Evolutionary conservation across 2,113 vertebrate species (phyloP).

Genomic region (Mionectes macconnelli): DNA sequence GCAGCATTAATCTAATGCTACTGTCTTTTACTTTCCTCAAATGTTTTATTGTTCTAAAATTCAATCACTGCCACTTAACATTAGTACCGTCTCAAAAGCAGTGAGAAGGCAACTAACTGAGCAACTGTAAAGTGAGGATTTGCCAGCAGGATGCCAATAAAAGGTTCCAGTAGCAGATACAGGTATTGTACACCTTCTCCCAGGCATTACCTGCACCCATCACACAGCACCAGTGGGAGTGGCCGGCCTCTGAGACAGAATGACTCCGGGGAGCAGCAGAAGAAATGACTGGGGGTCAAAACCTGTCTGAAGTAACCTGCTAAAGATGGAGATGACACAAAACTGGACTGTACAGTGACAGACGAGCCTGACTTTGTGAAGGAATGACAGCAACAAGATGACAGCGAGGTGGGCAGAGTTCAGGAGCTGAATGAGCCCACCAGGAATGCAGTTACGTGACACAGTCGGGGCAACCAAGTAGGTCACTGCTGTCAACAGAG

Average conservation of each 20-base stretch:
- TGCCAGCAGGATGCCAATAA: background rate
- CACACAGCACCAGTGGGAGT: background rate
- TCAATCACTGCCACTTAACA: background rate
- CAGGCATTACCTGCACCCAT: accelerated
- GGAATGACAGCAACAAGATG: background rate
- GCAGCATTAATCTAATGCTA: background rate
- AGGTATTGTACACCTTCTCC: background rate
- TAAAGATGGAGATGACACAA: background rate
- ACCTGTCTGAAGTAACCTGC: background rate
- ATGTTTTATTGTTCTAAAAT: background rate
- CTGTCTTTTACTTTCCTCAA: background rate
- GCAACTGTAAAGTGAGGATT: background rate
- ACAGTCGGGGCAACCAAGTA: background rate
- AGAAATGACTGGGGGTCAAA: background rate
- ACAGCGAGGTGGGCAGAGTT: background rate
- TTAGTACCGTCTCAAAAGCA: background rate
- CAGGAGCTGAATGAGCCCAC: background rate
- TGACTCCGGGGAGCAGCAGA: background rate
- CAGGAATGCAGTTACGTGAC: background rate
- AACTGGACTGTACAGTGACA: background rate
- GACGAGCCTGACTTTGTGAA: background rate
- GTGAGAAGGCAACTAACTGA: background rate
- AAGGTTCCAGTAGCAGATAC: background rate
- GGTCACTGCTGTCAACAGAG: background rate
- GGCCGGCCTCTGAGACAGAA: background rate